Percentiles rank a stretch among this genome's conserved stretches.
phyloP scores from a whole-genome alignment of 2,797 vertebrate genomes.

The Scleropages formosus region DNA sequence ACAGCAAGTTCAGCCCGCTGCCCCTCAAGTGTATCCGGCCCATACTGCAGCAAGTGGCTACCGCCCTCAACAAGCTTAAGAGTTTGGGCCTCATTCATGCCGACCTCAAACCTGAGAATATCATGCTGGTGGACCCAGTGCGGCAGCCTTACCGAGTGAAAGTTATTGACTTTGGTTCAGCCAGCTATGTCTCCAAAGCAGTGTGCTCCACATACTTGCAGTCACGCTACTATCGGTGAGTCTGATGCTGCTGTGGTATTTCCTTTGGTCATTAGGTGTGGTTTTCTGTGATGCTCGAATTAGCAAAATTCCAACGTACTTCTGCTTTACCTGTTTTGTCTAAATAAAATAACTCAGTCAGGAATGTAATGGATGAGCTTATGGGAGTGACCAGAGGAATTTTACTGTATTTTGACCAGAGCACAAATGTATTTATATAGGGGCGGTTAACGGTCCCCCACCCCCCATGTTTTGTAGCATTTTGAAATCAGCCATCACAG shows the following conservation, averaged over 20 bases:
- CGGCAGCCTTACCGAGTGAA: constrained; percentile 95
- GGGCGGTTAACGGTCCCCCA: too few species aligned
- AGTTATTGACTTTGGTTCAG: constrained; percentile 96
- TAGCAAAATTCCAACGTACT: neutral
- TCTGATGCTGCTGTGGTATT: neutral
- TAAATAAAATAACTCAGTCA: neutral
- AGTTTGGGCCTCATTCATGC: constrained; percentile 94
- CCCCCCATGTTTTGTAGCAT: too few species aligned
- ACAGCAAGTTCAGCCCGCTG: constrained; percentile 97
- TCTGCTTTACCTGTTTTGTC: neutral
- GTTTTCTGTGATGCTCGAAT: neutral
- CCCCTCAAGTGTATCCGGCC: constrained; percentile 94
- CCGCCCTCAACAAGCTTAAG: constrained; percentile 95
- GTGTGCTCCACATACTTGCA: constrained; percentile 98
- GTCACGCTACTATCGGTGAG: constrained; percentile 93
- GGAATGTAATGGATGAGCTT: neutral
- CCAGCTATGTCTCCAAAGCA: constrained; percentile 94
- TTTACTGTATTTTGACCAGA: too few species aligned
- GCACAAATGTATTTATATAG: too few species aligned
- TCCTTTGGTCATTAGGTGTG: too few species aligned
- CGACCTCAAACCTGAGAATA: constrained; percentile 96
- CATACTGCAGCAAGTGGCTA: constrained; percentile 93
- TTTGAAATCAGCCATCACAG: neutral
- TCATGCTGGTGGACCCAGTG: constrained; percentile 93
- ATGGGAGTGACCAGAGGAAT: neutral